Evolutionary conservation across 2,113 vertebrate genomes (phyloP), one percentile per base, ranked within the genome.

Genomic region (Antigone vipio): DNA sequence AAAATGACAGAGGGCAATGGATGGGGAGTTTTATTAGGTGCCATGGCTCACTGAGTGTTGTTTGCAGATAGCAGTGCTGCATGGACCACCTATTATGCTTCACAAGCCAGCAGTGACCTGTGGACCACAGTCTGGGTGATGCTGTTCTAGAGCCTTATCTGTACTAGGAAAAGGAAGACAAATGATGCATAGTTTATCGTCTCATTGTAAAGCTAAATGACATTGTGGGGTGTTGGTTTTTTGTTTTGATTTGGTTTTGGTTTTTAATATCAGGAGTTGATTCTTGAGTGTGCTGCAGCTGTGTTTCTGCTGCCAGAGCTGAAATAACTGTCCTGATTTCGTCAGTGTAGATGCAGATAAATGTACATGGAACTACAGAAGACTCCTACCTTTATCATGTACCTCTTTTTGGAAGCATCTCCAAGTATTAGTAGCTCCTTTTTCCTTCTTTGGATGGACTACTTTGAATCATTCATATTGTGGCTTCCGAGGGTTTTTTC

Each of bases 81-180:
- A 64, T 2, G 0, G 23, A 40, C 77, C 17, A 34, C 40, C 34
- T 84, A 1, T 74, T 90, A 24, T 17, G 66, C 40, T 82, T 95
- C 85, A 78, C 42, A 92, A 69, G 42, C 56, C 69, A 40, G 87
- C 71, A 87, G 73, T 68, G 87, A 95, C 94, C 93, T 68, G 19
- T 75, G 66, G 52, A 81, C 77, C 34, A 42, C 58, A 58, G 66
- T 72, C 72, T 34, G 62, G 77, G 66, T 82, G 87, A 87, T 85
- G 81, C 81, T 89, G 66, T 81, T 89, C 69, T 75, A 75, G 34
- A 27, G 49, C 80, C 77, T 94, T 96, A 96, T 89, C 95, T 96
- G 2, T 52, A 74, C 85, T 63, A 59, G 59, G 52, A 63, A 81
- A 90, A 91, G 34, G 69, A 93, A 93, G 93, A 96, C 84, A 96